phyloP scores from a whole-genome alignment of 2,888 invertebrate genomes.

The Hedya salicella region DNA sequence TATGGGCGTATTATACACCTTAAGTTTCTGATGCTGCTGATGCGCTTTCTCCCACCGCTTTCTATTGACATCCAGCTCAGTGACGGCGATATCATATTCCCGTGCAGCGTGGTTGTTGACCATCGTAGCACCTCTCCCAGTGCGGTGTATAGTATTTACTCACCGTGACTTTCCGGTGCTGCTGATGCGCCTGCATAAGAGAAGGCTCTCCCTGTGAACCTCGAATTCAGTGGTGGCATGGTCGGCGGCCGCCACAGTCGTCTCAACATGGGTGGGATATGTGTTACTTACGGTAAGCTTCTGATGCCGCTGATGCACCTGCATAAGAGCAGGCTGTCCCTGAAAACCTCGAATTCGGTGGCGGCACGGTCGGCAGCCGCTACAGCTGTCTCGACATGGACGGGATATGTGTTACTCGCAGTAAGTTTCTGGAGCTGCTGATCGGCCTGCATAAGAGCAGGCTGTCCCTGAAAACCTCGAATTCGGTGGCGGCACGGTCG shows the following conservation, averaged over 20 bases:
- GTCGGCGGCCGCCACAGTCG: slow-evolving; percentile 90
- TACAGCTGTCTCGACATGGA: too few species aligned
- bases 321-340: slow-evolving; percentile 95
- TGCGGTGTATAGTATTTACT: too few species aligned
- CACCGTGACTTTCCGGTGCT: slow-evolving; percentile 93
- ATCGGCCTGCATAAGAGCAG: slow-evolving; percentile 94
- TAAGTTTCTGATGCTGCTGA: slow-evolving; percentile 92
- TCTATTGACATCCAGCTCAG: slow-evolving; percentile 92
- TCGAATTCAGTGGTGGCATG: too few species aligned
- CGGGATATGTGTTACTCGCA: slow-evolving; percentile 79
- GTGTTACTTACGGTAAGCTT: slow-evolving; percentile 88
- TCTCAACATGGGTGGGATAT: slow-evolving; percentile 93
- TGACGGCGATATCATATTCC: slow-evolving; percentile 93
- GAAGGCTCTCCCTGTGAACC: slow-evolving; percentile 94
- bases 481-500: slow-evolving; percentile 92
- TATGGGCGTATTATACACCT: slow-evolving; percentile 87
- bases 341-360: slow-evolving; percentile 93
- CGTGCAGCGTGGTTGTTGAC: slow-evolving; percentile 93
- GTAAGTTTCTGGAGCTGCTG: slow-evolving; percentile 93
- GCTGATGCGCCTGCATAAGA: slow-evolving; percentile 93
- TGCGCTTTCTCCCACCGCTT: slow-evolving; percentile 96
- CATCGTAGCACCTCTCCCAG: too few species aligned
- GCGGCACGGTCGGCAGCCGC: slow-evolving; percentile 92
- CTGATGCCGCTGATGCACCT: slow-evolving; percentile 92
- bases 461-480: too few species aligned